Percentiles rank a stretch among this genome's conserved stretches.
phyloP scores from a whole-genome alignment of 2,797 vertebrate species.

The Takifugu ocellatus region DNA sequence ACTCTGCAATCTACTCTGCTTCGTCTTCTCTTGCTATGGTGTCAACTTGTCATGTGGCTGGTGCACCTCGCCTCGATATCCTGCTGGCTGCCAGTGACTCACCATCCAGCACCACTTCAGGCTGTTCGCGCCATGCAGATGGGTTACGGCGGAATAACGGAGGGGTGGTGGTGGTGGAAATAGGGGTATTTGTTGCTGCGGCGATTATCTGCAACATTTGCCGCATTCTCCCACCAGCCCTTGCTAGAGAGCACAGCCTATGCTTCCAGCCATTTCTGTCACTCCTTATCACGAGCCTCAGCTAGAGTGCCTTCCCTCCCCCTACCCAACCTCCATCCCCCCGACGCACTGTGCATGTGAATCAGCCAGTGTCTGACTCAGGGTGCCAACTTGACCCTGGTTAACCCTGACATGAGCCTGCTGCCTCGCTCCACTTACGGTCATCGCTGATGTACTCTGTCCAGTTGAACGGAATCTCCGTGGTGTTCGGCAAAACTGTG shows the following conservation, averaged over 20 bases:
- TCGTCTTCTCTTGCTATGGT: conserved; percentile 7
- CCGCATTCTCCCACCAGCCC: conserved; percentile 41
- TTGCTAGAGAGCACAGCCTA: conserved; percentile 25
- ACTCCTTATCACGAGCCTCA: conserved; percentile 37
- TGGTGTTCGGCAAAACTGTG: conserved; percentile 19
- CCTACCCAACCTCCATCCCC: background rate
- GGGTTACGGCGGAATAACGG: conserved; percentile 42
- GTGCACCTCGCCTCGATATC: conserved; percentile 28
- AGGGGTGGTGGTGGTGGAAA: conserved; percentile 18
- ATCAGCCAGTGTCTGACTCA: conserved; percentile 39
- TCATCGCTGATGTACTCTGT: conserved; percentile 86
- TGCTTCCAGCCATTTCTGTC: conserved; percentile 53
- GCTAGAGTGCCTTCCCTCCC: conserved; percentile 4
- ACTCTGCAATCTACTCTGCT: background rate
- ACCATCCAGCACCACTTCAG: conserved; percentile 31
- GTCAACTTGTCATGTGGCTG: conserved; percentile 32
- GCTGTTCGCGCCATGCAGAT: conserved; percentile 54
- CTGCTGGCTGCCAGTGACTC: conserved; percentile 52
- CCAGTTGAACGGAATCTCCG: conserved; percentile 61
- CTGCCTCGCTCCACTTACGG: conserved; percentile 71
- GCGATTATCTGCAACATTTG: conserved; percentile 57
- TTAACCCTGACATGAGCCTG: conserved; percentile 28
- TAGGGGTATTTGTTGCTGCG: conserved; percentile 31
- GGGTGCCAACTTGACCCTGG: conserved; percentile 33
- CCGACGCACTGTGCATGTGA: conserved; percentile 27